Evolutionary conservation across 2,888 invertebrate genomes (phyloP), one percentile per base, ranked within the genome.

Genomic region (Leucophenga maculata): DNA sequence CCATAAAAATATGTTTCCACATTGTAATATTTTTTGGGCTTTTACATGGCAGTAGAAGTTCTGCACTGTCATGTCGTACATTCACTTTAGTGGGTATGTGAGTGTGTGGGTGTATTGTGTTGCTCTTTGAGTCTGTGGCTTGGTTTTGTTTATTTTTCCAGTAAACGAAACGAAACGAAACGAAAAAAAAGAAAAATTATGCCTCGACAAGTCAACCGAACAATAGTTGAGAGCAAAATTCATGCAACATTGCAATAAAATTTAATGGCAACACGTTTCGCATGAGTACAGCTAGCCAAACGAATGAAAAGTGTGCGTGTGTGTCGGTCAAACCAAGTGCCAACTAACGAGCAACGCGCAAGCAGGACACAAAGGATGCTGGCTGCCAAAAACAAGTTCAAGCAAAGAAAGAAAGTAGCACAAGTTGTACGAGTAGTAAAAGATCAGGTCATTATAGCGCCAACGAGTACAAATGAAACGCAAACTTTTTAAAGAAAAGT

Each of bases 211-310:
- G 71, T 74, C 69, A 72, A 69, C 68, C 60, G 72, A 69, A 72
- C 73, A 75, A 76, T 67, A 69, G 76, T 71, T 70, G 70, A 69
- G 70, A 70, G 72, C 66, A 65, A 72, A 75, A 70, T 77, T 74
- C 71, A 72, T 69, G 69, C 57, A 74, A 73, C 74, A 75, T 74
- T 76, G 78, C 75, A 82, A 82, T 84, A 77, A 81, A 82, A 79
- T 83, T 83, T 79, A 81, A 84, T 82, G 80, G 82, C 78, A 75
- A 76, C 83, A 84, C 78, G 78, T 78, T 77, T 48, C 62, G 64
- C 62, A 62, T 62, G 62, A 62, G 62, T 22, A 60, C 48, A n/a
- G 46, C 46, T 26, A 46, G 14, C 65, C 54, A 54, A 76, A 71
- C 75, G 70, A 74, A 67, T n/a, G n/a, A 67, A 32, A 65, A 22